These are phyloP conservation scores for Caenorhabditis brenneri DNA, from an alignment of 1,140 invertebrate genomes.

Conservation along the genomic window DNA sequence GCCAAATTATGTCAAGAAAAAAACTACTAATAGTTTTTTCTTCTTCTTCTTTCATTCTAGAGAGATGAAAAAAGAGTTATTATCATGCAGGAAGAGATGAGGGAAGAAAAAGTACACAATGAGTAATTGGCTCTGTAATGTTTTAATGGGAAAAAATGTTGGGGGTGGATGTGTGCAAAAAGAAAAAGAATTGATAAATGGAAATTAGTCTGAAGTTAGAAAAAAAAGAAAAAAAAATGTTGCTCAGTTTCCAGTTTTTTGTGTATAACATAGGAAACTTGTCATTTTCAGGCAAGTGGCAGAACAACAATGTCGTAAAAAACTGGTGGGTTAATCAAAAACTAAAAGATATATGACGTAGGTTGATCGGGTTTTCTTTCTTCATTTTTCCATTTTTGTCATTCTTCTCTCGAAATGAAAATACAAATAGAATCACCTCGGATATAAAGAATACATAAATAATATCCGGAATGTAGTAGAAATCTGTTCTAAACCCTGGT, in stretches of 20 bases:
- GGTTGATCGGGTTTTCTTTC: neutral
- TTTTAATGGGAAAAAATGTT: neutral
- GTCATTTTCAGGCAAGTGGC: constrained; percentile 6
- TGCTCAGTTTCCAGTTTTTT: neutral
- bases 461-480: neutral
- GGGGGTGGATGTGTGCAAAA: neutral
- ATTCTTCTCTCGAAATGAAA: neutral
- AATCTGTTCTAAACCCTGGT: constrained; percentile 1
- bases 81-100: constrained; percentile 15
- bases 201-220: neutral
- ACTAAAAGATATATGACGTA: constrained; percentile 11
- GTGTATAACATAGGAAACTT: neutral
- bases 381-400: neutral
- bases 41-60: neutral
- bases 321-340: neutral
- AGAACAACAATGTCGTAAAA: constrained; percentile 33
- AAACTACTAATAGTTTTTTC: neutral
- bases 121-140: neutral
- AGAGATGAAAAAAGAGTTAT: neutral
- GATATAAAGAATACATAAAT: neutral
- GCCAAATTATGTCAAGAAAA: constrained; percentile 27
- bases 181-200: neutral
- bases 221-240: neutral
- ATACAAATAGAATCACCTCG: neutral
- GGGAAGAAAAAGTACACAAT: neutral